These are phyloP conservation scores for Leptopilina clavipes DNA, from an alignment of 1,140 invertebrate genomes.

Conservation along the genomic window DNA sequence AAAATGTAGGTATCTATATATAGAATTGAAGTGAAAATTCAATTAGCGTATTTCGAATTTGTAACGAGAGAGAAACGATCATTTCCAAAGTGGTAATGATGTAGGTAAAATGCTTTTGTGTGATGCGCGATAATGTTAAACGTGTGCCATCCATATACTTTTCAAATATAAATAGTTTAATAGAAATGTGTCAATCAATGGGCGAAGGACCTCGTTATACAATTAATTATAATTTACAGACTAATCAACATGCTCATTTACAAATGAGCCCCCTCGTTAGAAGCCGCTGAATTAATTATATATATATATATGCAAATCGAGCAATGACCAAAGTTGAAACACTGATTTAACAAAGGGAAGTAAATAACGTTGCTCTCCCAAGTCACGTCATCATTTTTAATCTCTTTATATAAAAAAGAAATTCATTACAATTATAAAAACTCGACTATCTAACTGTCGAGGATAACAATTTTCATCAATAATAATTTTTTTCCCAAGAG, in stretches of 20 bases:
- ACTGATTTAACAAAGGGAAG: slow-evolving; percentile 15
- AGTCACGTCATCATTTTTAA: not conserved
- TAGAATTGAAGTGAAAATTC: not conserved
- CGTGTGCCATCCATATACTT: not conserved
- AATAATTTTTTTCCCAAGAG: not conserved
- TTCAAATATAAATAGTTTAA: slow-evolving; percentile 14
- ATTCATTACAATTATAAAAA: not conserved
- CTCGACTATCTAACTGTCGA: no score
- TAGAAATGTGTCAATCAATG: slow-evolving; percentile 1
- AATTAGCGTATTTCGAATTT: not conserved
- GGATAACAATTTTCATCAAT: not conserved
- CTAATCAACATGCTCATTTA: slow-evolving; percentile 20
- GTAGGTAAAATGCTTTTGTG: not conserved
- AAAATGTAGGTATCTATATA: no score
- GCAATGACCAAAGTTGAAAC: slow-evolving; percentile 3
- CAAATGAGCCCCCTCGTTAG: slow-evolving; percentile 15
- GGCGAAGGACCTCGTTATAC: not conserved
- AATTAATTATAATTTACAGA: slow-evolving; percentile 14
- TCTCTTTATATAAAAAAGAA: no score
- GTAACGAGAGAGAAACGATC: not conserved
- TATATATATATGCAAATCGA: slow-evolving; percentile 5
- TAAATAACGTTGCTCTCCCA: slow-evolving; percentile 2
- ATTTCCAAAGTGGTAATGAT: not conserved
- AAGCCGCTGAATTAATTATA: slow-evolving; percentile 5
- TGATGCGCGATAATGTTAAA: not conserved